phyloP scores from a whole-genome alignment of 2,113 vertebrate genomes.

The Turdus rufiventris region DNA sequence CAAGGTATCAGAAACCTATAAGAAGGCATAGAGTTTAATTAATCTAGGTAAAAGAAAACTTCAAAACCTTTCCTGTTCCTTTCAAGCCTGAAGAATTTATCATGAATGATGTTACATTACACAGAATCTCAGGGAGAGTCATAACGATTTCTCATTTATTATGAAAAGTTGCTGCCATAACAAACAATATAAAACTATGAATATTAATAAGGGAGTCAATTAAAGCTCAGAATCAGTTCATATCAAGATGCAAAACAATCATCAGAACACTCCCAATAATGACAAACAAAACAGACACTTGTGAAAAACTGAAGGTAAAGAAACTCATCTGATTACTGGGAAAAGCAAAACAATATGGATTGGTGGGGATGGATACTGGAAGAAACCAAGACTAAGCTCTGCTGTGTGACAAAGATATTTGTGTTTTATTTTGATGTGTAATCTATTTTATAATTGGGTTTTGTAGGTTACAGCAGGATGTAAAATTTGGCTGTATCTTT shows the following conservation, averaged over 20 bases:
- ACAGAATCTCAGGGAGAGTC: background rate
- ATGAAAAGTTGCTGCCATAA: background rate
- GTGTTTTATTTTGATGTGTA: background rate
- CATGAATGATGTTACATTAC: background rate
- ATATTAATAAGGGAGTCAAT: background rate
- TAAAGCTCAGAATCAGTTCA: background rate
- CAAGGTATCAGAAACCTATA: background rate
- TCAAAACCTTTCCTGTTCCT: background rate
- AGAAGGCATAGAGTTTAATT: background rate
- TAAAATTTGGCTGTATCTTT: background rate
- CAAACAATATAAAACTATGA: background rate
- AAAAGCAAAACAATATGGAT: fast-evolving
- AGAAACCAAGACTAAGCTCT: background rate
- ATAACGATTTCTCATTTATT: background rate
- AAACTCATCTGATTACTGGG: background rate
- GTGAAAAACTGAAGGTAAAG: background rate
- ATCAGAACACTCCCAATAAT: background rate
- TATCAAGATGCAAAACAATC: background rate
- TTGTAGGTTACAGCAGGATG: background rate
- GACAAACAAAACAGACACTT: background rate
- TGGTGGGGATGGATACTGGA: background rate
- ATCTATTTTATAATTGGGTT: background rate
- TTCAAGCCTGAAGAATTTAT: background rate
- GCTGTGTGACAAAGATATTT: background rate
- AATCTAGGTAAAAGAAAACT: background rate